phyloP scores from a whole-genome alignment of 2,113 vertebrate genomes.

The Nibea coibor region DNA sequence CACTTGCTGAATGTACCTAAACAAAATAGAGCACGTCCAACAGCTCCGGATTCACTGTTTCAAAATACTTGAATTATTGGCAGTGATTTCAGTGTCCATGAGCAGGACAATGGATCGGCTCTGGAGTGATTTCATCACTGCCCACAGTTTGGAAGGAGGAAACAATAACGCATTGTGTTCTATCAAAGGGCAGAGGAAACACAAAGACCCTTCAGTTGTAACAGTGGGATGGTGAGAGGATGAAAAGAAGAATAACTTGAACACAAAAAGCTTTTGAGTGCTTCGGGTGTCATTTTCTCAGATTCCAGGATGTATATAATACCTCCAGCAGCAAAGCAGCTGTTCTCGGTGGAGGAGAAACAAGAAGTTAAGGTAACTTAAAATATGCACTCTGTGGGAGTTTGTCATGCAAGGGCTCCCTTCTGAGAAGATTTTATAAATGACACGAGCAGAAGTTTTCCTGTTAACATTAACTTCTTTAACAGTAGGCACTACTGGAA shows the following conservation, averaged over 20 bases:
- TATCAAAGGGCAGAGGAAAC: background rate
- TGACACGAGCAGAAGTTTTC: background rate
- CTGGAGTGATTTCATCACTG: background rate
- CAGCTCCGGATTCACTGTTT: background rate
- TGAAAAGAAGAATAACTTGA: background rate
- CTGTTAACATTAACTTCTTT: background rate
- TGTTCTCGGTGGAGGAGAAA: no score
- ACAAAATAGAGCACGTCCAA: background rate
- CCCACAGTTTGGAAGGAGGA: background rate
- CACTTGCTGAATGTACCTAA: background rate
- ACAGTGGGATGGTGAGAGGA: background rate
- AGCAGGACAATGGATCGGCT: background rate
- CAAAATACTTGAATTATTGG: no score
- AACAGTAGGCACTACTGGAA: background rate
- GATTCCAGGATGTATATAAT: no score
- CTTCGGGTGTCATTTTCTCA: no score
- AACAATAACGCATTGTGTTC: background rate
- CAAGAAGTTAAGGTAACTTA: background rate
- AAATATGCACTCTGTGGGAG: no score
- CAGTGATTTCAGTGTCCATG: background rate
- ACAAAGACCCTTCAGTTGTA: background rate
- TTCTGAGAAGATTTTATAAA: background rate
- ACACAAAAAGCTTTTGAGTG: background rate
- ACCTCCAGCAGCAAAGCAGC: no score
- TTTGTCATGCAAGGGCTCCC: no score